Base-by-base conservation (phyloP, 2,888 invertebrate species). In the Cosmia pyralina region DNA sequence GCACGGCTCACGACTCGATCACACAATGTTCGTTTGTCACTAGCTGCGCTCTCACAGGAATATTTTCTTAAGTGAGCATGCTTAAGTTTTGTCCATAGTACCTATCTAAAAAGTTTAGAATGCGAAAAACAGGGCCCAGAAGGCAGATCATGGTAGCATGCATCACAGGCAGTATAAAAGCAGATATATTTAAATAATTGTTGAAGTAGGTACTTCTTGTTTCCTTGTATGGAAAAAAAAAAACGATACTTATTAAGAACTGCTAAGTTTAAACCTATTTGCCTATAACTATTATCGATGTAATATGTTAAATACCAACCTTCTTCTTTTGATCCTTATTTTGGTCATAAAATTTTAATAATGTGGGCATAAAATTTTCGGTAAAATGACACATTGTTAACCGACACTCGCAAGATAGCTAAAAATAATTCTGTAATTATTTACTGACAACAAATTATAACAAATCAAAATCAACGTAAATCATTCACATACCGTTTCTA, bases 381-480 rank as follows among this genome's bases (percentile, higher is more conserved):
- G 94, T 93, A 84, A 97, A 97, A 80, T 94, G 93, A 83, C 97
- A 97, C 76, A 97, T 88, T 5, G 94, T 91, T 64, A 95, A 88
- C 28, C 96, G 94, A 75, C 94, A 93, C 85, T 97, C 97, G 15
- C 93, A 89, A 48, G 95, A 96, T 28, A 97, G 90, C 96, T 97
- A 53, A 87, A 93, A 87, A 77, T 75, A 79, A 75, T 67, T 67
- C 7, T 22, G 15, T 50, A 17, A 69, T 79, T 66, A 73, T 17
- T 38, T 52, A 58, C 19, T 50, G 22, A 34, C 6, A 46, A 13
- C 22, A 62, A 52, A 22, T 53, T 8, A 62, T 0, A 63, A 38
- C 10, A 53, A 62, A 28, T 28, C n/a, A 2, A 48, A 34, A 44
- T 59, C 7, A 59, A 53, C 19, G 0, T 52, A 67, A 58, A 62